Evolutionary conservation across 2,888 invertebrate genomes (phyloP), one percentile per base, ranked within the genome.

Genomic region (Agapostemon virescens): DNA sequence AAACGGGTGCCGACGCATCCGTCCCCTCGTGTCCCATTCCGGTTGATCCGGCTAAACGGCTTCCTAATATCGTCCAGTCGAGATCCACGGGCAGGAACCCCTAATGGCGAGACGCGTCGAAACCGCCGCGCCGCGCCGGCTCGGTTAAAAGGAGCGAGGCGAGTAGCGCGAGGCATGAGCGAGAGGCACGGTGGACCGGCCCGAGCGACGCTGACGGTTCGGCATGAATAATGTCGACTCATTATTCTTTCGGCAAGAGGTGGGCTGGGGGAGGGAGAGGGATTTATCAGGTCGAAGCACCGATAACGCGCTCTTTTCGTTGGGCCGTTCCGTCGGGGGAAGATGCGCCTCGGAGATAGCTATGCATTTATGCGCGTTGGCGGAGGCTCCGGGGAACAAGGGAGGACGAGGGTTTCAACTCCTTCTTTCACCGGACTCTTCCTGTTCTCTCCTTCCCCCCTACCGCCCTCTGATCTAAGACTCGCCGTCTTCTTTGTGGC

Each of bases 301-400:
- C 88, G 91, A 91, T 90, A 91, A 90, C 90, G 89, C 89, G 89
- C 87, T 90, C 89, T 88, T 89, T 89, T 89, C 89, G 89, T 88
- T 88, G 88, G 85, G 78, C 85, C 87, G 88, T 88, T 87, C 84
- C 85, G 83, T 83, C 78, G 81, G 82, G n/a, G 86, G 86, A 88
- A 90, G 90, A 91, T 91, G 86, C 87, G 86, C 85, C 82, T n/a
- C 82, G 84, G 69, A 88, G 91, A 90, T 91, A 90, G 88, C 83
- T 88, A 86, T 89, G 90, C 90, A 90, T 90, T 90, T 90, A 89
- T 90, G 89, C 90, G 85, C 82, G 85, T 77, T 82, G 82, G 74
- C 77, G 83, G 85, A 83, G 82, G 78, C 79, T 72, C 72, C 80
- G 71, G 83, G 75, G 52, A 69, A 64, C n/a, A 55, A 4, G 38